Evolutionary conservation across 2,888 invertebrate genomes (phyloP).

Genomic region (Pseudoips prasinana): DNA sequence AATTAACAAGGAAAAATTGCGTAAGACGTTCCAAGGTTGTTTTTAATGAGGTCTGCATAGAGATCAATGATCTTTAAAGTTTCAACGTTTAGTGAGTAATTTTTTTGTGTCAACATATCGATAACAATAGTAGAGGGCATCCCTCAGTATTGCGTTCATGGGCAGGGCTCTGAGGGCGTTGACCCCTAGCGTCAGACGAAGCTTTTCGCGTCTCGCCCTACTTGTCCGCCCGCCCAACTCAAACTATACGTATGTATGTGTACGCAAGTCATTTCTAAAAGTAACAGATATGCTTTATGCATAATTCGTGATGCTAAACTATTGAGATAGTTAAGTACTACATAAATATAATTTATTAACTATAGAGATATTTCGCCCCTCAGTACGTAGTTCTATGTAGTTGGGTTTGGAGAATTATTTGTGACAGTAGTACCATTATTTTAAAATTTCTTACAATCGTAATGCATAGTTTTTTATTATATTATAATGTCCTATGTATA

Average conservation of each 20-base stretch:
- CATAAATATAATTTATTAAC: too few relatives aligned
- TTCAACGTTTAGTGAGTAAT: neutral
- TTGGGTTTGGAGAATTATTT: too few relatives aligned
- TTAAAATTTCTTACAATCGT: too few relatives aligned
- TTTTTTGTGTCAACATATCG: constrained; percentile 55
- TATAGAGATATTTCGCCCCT: too few relatives aligned
- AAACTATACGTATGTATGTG: constrained; percentile 22
- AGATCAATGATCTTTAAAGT: constrained; percentile 6
- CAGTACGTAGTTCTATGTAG: too few relatives aligned
- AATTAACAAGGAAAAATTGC: too few relatives aligned
- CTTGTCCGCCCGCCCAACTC: constrained; percentile 66
- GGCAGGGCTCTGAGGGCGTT: constrained; percentile 73
- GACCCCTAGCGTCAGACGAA: constrained; percentile 70
- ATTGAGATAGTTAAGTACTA: too few relatives aligned
- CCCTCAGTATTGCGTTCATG: constrained; percentile 70
- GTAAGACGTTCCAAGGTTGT: constrained; percentile 11
- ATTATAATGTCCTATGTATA: too few relatives aligned
- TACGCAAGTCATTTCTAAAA: constrained; percentile 20
- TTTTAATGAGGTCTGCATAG: neutral
- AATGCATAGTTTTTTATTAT: too few relatives aligned
- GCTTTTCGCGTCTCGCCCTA: constrained; percentile 77
- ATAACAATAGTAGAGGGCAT: constrained; percentile 61
- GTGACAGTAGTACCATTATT: too few relatives aligned
- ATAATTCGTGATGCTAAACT: too few relatives aligned
- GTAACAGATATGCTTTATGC: neutral